Evolutionary conservation across 2,888 invertebrate genomes (phyloP), one percentile per base, ranked within the genome.

Genomic region (Camptogramma bilineatum): DNA sequence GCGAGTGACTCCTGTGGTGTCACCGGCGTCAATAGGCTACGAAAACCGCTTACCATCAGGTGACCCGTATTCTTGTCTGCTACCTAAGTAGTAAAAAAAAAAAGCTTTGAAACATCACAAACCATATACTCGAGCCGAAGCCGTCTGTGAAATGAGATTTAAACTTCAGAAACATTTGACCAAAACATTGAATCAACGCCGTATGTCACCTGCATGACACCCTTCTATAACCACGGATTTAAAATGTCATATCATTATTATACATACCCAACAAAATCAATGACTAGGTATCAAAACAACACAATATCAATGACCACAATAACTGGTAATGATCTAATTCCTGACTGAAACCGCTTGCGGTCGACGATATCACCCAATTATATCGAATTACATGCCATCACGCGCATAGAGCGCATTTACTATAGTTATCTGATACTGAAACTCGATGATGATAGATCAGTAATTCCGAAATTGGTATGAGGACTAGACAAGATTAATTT

Each of bases 311-410:
- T 39, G 24, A 61, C 47, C 52, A 59, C 52, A 64, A 60, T 62
- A 62, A 62, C 50, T 62, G 55, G 50, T 61, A 51, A 52, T 54
- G 66, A 17, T 56, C 66, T 56, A 64, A 55, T 64, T 63, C 39
- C 61, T 64, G 62, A 62, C 52, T 62, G 51, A 21, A 54, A 39
- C 58, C 48, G 64, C 53, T 60, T 62, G 62, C 28, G 63, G 58
- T 52, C 31, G 50, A 48, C 58, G 56, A 60, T 54, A 56, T 48
- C 52, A 39, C 50, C 62, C 66, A 64, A 62, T 66, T 64, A 66
- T 69, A 66, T 66, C 59, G 60, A 53, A 62, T 69, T 59, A 65
- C 69, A 64, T 58, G 48, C 47, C 59, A 64, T 62, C 48, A 57
- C 59, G 62, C 62, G 42, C 44, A 66, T 50, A 19, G 24, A 59